Percentiles rank a stretch among this genome's conserved stretches.
phyloP scores from a whole-genome alignment of 2,888 invertebrate species.

The Euplagia quadripunctaria region DNA sequence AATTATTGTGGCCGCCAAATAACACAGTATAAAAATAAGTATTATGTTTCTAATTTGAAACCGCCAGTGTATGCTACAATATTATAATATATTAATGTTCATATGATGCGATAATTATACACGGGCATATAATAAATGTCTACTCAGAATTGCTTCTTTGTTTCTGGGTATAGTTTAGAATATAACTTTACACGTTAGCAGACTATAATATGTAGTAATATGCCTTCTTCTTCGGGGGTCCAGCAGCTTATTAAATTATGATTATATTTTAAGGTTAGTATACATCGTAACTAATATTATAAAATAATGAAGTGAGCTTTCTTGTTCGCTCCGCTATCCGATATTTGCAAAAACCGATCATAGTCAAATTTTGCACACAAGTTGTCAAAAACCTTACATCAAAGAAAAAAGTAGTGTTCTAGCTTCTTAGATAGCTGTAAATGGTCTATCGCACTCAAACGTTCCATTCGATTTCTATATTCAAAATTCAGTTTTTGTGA shows the following conservation, averaged over 20 bases:
- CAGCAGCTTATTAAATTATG: neutral
- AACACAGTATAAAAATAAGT: slow-evolving; percentile 75
- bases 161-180: neutral
- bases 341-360: too few species aligned
- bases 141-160: neutral
- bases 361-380: too few species aligned
- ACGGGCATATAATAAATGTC: slow-evolving; percentile 3
- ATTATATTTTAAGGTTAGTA: neutral
- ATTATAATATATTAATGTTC: slow-evolving; percentile 52
- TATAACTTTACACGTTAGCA: neutral
- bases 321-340: neutral
- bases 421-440: too few species aligned
- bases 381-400: too few species aligned
- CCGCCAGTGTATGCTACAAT: slow-evolving; percentile 62
- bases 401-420: too few species aligned
- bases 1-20: slow-evolving; percentile 74
- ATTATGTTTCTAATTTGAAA: slow-evolving; percentile 74
- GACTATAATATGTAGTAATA: neutral
- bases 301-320: neutral
- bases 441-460: too few species aligned
- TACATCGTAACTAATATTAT: neutral
- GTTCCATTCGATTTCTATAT: too few species aligned
- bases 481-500: too few species aligned
- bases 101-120: slow-evolving; percentile 21
- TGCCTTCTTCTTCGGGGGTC: neutral